These are phyloP conservation scores for Neosilurus mollespiculum DNA, from an alignment of 2,797 vertebrate genomes.

Conservation along the genomic window DNA sequence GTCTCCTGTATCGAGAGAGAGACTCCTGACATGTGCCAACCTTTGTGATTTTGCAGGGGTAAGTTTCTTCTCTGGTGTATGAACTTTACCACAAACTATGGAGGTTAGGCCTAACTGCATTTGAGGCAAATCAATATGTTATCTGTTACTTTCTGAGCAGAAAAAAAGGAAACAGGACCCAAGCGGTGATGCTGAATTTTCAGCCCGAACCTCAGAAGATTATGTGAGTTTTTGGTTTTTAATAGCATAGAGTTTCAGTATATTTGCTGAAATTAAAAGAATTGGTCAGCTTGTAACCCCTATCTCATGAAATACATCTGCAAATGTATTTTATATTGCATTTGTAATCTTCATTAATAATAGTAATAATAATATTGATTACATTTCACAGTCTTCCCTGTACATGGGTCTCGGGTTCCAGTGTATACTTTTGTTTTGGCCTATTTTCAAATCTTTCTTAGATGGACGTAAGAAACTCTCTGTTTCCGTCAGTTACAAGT, in stretches of 20 bases:
- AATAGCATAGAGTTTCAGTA: constrained; percentile 29
- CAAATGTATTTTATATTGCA: not conserved
- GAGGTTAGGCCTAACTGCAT: constrained; percentile 40
- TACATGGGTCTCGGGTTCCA: not conserved
- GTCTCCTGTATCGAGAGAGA: constrained; percentile 59
- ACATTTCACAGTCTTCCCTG: no score
- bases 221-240: constrained; percentile 57
- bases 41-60: constrained; percentile 73
- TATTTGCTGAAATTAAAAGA: constrained; percentile 13
- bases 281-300: constrained; percentile 3
- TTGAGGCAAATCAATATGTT: constrained; percentile 43
- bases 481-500: constrained; percentile 24
- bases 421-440: not conserved
- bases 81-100: constrained; percentile 1
- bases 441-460: not conserved
- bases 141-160: constrained; percentile 63
- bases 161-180: constrained; percentile 81
- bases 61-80: constrained; percentile 43
- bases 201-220: constrained; percentile 70
- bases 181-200: constrained; percentile 57
- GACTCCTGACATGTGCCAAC: constrained; percentile 52
- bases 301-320: not conserved
- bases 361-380: no score
- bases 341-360: not conserved
- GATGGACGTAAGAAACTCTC: not conserved